phyloP scores from a whole-genome alignment of 2,888 invertebrate species.

The Aporophyla nigra region DNA sequence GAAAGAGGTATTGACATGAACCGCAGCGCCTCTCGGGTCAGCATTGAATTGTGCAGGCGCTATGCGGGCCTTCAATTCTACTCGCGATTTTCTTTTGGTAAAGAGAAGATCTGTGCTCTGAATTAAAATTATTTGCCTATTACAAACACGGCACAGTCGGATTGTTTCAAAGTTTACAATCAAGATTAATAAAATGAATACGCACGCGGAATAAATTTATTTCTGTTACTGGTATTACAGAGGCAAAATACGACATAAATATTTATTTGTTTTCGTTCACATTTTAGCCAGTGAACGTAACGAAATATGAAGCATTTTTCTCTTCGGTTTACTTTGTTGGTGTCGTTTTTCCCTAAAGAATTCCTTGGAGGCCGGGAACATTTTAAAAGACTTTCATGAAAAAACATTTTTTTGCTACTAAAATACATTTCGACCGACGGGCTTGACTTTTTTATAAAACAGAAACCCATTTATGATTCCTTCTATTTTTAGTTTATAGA shows the following conservation, averaged over 20 bases:
- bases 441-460: background rate
- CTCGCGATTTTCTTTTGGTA: conserved; percentile 13
- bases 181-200: conserved; percentile 47
- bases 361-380: conserved; percentile 28
- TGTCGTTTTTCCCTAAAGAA: conserved; percentile 35
- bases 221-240: conserved; percentile 17
- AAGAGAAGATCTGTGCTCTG: conserved; percentile 32
- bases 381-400: conserved; percentile 21
- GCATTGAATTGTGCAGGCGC: conserved; percentile 21
- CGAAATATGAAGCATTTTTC: conserved; percentile 40
- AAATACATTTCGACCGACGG: conserved; percentile 16
- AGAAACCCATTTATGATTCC: background rate
- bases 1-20: conserved; percentile 6
- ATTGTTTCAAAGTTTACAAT: conserved; percentile 49
- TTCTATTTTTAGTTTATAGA: background rate
- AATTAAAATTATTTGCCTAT: conserved; percentile 47
- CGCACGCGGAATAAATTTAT: conserved; percentile 49
- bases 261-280: conserved; percentile 19
- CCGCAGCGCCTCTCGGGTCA: conserved; percentile 8
- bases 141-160: conserved; percentile 37
- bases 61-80: conserved; percentile 10
- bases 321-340: conserved; percentile 26
- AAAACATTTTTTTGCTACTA: conserved; percentile 6
- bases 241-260: conserved; percentile 38
- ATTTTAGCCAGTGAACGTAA: conserved; percentile 25